Base-by-base conservation (phyloP, 2,797 vertebrate species). In the Eurystomus glaucurus region DNA sequence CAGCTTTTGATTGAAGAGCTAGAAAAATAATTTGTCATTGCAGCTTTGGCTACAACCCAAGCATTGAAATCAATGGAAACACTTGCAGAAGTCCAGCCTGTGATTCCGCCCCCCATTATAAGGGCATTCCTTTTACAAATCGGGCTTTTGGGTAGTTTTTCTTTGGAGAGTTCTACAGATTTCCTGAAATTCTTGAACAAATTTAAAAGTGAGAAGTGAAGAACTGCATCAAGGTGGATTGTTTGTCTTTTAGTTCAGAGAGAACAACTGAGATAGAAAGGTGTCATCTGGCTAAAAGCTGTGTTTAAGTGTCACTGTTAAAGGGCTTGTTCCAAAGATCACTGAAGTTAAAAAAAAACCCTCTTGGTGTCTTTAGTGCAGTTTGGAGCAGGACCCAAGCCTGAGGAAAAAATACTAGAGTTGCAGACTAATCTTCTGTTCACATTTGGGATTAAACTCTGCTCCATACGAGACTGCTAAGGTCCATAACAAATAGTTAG, bases 371-470 rank as follows among this genome's bases (percentile, higher is more conserved):
- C 77, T 94, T 85, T 58, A 88, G 75, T 89, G 37, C 72, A 77
- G 69, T 83, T 57, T 90, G 79, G 57, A 93, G 61, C 41, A 71
- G 64, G 70, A 85, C 55, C 25, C 28, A 88, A 60, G 23, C 48
- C 62, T 13, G n/a, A 89, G 39, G 23, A 16, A 82, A 90, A 69
- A 90, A 26, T n/a, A 72, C 57, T 46, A 21, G 78, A 93, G 37
- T 50, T 94, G 70, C 48, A 81, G 77, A 81, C 70, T 94, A 78
- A 95, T 95, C 76, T 95, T 82, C 88, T 87, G 29, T 82, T 94
- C 97, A 50, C 69, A 65, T 97, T 94, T 91, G 72, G 88, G 77
- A 92, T 97, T 96, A 96, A 96, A 64, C 51, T 85, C 80, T 96
- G 82, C 70, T 93, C 78, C 51, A 23, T 72, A 62, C 61, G 68